Conservation (phyloP, 1,140 invertebrate genomes). For the Drosophila jambulina region DNA sequence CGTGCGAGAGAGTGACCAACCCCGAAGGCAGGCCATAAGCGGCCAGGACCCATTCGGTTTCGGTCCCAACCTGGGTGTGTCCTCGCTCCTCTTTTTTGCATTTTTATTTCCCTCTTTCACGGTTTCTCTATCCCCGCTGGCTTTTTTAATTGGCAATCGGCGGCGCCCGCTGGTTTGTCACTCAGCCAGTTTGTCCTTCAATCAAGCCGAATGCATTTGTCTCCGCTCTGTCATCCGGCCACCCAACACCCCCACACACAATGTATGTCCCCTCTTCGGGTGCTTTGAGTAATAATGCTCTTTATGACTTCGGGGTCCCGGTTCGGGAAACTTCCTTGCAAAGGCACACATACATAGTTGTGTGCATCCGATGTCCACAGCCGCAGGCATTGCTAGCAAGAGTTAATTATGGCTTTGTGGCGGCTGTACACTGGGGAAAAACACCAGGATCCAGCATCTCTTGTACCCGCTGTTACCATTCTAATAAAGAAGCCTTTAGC, state of each 20-base stretch:
- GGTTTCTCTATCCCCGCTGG: slow-evolving; percentile 5
- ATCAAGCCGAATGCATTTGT: slow-evolving; percentile 59
- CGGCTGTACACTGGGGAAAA: slow-evolving; percentile 7
- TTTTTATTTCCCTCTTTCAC: slow-evolving; percentile 30
- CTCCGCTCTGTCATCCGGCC: slow-evolving; percentile 13
- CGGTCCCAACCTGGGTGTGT: slow-evolving; percentile 27
- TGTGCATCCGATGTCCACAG: slow-evolving; percentile 9
- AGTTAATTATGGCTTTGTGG: slow-evolving; percentile 41
- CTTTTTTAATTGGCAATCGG: slow-evolving; percentile 75
- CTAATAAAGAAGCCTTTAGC: neutral
- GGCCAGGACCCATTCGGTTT: neutral
- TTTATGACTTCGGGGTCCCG: slow-evolving; percentile 10
- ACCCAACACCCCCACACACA: neutral
- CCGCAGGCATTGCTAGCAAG: slow-evolving; percentile 14
- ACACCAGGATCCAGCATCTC: neutral
- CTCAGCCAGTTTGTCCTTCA: slow-evolving; percentile 44
- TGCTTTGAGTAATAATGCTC: slow-evolving; percentile 29
- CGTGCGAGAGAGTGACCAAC: slow-evolving; percentile 47
- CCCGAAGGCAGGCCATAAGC: slow-evolving; percentile 31
- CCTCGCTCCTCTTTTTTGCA: slow-evolving; percentile 22
- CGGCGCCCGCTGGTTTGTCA: slow-evolving; percentile 37
- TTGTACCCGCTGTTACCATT: too few species aligned
- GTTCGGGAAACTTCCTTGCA: slow-evolving; percentile 9
- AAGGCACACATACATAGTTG: neutral
- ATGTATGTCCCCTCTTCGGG: neutral